These are phyloP conservation scores for Electrona antarctica DNA, from an alignment of 2,113 vertebrate species.

Conservation along the genomic window DNA sequence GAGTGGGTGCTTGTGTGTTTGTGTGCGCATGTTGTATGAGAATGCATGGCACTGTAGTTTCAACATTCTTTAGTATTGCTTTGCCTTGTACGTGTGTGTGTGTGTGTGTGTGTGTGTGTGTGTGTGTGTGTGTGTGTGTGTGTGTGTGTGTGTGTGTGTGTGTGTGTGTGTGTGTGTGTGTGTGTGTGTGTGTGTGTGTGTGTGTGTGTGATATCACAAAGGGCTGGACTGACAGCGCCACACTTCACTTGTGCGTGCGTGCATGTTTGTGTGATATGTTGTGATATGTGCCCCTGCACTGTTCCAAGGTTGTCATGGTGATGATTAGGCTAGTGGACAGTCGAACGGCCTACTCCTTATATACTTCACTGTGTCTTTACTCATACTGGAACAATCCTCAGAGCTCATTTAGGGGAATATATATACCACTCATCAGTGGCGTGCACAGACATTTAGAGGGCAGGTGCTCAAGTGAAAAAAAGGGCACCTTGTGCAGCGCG, in stretches of 20 bases:
- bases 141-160: not conserved
- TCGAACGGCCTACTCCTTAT: not conserved
- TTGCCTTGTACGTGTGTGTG: not conserved
- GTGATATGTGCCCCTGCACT: slow-evolving; percentile 44
- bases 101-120: not conserved
- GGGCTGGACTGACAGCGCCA: no score
- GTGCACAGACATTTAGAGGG: no score
- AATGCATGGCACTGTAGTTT: no score
- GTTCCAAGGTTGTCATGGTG: slow-evolving; percentile 51
- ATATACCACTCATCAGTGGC: no score
- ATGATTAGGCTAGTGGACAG: slow-evolving; percentile 35
- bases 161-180: slow-evolving; percentile 9
- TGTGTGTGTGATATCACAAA: not conserved
- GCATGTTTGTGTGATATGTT: not conserved
- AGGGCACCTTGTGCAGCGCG: no score
- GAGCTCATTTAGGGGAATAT: no score
- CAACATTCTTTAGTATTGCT: no score
- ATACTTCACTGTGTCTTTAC: slow-evolving; percentile 1
- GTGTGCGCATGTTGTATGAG: not conserved
- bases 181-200: not conserved
- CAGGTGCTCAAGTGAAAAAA: no score
- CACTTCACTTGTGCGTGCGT: not conserved
- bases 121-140: slow-evolving; percentile 11
- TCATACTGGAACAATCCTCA: no score
- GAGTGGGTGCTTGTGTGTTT: not conserved